Base-by-base conservation (phyloP, 1,140 invertebrate species). In the Plectrocnemia conspersa region DNA sequence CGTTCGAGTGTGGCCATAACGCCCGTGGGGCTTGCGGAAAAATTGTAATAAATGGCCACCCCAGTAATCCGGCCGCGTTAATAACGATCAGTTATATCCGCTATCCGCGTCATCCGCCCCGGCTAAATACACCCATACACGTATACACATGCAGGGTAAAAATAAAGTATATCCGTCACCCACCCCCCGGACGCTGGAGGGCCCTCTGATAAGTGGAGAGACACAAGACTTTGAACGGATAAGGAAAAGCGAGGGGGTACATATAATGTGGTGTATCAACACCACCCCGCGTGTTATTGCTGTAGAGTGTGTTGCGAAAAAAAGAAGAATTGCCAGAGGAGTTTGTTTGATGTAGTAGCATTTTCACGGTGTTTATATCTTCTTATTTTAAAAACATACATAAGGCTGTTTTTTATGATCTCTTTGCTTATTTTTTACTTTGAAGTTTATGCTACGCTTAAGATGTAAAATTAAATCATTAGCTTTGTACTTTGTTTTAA, bases 71-170 rank as follows among this genome's bases (percentile, higher is more conserved):
- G 54, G 53, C 38, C 46, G 53, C 58, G 54, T 60, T 60, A 56
- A 60, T 60, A 60, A 60, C 53, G 54, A 52, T 54, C 54, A 42
- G 54, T 58, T 58, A 58, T 58, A 58, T 58, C 56, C 48, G 56
- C 49, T 55, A 48, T 48, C 44, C 53, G 44, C 53, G 44, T 55
- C 45, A 55, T 55, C 44, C 45, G 40, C 40, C 40, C 13, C 29
- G 32, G 55, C 47, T 58, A 58, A 58, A 58, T 42, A 52, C 48
- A 52, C 41, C 27, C 29, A 54, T 13, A 4, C 19, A 11, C 35
- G 19, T 3, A 13, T 15, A 15, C 35, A 13, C 19, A 18, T 13
- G 23, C 10, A 23, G 7, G 16, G 40, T n/a, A 53, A 53, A 53
- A 53, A 9, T 11, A 3, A n/a, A 42, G 15, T 19, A 21, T 29